A percentile compares a stretch with the other conserved stretches of the same genome.
phyloP scores from a whole-genome alignment of 2,113 vertebrate species.

The Stigmatopora nigra region DNA sequence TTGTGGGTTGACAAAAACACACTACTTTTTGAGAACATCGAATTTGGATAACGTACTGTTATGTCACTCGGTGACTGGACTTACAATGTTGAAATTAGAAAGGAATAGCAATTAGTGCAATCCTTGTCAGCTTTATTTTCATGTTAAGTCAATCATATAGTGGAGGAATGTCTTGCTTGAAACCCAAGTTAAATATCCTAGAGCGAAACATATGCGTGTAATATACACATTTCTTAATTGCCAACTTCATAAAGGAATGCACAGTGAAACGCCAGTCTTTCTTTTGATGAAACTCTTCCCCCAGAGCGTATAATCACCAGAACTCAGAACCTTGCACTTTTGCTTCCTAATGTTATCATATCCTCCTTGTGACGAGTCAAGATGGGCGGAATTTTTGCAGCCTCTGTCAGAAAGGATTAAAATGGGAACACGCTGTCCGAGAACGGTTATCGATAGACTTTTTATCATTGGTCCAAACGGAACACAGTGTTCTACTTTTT shows the following conservation, averaged over 20 bases:
- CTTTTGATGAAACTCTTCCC: conserved; percentile 14
- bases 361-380: conserved; percentile 49
- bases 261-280: conserved; percentile 20
- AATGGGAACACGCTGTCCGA: conserved; percentile 49
- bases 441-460: conserved; percentile 42
- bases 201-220: not conserved
- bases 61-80: not conserved
- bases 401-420: conserved; percentile 60
- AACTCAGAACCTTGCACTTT: conserved; percentile 12
- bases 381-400: conserved; percentile 59
- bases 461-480: not conserved
- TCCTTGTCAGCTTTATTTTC: not conserved
- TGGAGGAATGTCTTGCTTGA: not conserved
- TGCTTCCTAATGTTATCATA: conserved; percentile 47
- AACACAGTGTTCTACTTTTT: not conserved
- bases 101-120: not conserved
- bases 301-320: not conserved
- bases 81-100: not conserved
- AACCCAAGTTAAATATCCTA: not conserved
- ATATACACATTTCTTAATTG: conserved; percentile 15
- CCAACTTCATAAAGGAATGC: conserved; percentile 9
- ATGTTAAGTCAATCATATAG: not conserved
- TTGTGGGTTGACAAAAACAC: too few relatives aligned
- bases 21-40: too few relatives aligned
- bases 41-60: not conserved